Base-by-base conservation (phyloP, 2,888 invertebrate genomes). In the Synanthedon tipuliformis region DNA sequence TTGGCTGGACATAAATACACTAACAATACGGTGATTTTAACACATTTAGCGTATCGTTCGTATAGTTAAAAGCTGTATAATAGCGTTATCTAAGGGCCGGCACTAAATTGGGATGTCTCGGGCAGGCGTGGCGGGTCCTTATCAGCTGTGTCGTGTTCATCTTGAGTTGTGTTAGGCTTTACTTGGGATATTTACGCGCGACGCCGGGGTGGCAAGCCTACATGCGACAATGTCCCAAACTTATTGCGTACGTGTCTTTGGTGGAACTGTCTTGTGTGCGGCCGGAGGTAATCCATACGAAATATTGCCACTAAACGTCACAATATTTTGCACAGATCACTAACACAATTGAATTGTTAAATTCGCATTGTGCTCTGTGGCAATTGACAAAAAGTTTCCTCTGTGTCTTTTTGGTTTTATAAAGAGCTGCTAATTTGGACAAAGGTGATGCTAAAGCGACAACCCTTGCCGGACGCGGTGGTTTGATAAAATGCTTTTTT, bases 21-120 rank as follows among this genome's bases (percentile, higher is more conserved):
- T 65, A 23, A 75, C 75, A 75, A 75, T 78, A 75, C 76, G 76
- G 71, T 74, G 78, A 76, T 81, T 79, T 79, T 73, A 79, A 77
- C 77, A 81, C 82, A 83, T 84, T 86, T 86, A 84, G 81, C 82
- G 83, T 84, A 85, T 84, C 83, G 70, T 65, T 61, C 76, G 71
- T 83, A 82, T 87, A 87, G 86, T 87, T 87, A 86, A 86, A 86
- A 87, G 86, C 86, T 81, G 82, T 82, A 84, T 87, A 86, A 87
- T 87, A 82, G 86, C 79, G 81, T 86, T 87, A 87, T 87, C 87
- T 81, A 65, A 58, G 75, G 73, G 69, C 75, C 74, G 84, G 86
- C 74, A 86, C 83, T 86, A 86, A 86, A 87, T 87, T 87, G 85
- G 87, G 85, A 86, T 84, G 87, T 87, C 84, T 81, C 74, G 70